phyloP scores from a whole-genome alignment of 2,113 vertebrate species.

The Setophaga kirtlandii region DNA sequence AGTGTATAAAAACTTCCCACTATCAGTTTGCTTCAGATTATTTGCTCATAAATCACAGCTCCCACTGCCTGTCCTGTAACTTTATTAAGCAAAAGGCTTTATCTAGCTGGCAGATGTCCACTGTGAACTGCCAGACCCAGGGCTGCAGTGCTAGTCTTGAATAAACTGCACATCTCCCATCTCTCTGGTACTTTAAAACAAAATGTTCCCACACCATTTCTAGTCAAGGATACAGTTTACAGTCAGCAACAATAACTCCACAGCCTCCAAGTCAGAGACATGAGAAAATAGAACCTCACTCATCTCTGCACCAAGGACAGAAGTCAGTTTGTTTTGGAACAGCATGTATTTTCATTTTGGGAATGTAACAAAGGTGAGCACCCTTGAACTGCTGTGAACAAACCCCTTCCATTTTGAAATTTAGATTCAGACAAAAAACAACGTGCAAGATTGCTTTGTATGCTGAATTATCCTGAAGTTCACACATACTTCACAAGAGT shows the following conservation, averaged over 20 bases:
- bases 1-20: not conserved
- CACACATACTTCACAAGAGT: not conserved
- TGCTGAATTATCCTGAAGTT: not conserved
- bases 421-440: not conserved
- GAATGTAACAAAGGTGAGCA: not conserved
- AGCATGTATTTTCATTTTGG: not conserved
- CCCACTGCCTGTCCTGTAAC: not conserved
- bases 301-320: slow-evolving; percentile 12
- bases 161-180: not conserved
- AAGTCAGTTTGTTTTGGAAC: not conserved
- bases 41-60: not conserved
- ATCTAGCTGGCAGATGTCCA: not conserved
- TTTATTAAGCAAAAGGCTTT: not conserved
- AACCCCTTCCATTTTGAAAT: not conserved
- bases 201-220: not conserved
- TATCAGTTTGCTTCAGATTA: not conserved
- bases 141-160: not conserved
- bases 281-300: not conserved
- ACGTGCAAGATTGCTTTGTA: not conserved
- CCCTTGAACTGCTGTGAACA: rapidly evolving
- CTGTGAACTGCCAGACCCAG: not conserved
- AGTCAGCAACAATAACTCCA: not conserved
- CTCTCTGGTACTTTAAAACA: not conserved
- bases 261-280: not conserved
- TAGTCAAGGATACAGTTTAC: not conserved